These are phyloP conservation scores for Apocheima hispidaria DNA, from an alignment of 2,888 invertebrate species.

Conservation along the genomic window DNA sequence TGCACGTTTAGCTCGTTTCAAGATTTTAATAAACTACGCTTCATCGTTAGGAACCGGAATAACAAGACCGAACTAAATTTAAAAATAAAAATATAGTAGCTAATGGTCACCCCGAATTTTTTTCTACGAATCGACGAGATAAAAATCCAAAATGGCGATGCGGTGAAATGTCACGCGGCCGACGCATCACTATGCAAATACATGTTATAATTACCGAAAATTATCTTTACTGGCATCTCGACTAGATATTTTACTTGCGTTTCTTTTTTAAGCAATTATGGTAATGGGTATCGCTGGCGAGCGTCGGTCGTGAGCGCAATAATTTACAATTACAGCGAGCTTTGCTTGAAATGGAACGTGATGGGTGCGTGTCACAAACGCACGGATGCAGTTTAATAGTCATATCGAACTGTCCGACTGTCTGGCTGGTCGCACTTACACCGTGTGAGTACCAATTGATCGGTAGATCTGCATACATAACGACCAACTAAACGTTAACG, in stretches of 20 bases:
- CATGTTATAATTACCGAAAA: slow-evolving; percentile 69
- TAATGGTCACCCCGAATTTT: slow-evolving; percentile 57
- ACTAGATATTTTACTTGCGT: slow-evolving; percentile 71
- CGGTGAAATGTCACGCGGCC: slow-evolving; percentile 64
- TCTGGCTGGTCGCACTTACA: slow-evolving; percentile 9
- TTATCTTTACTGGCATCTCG: slow-evolving; percentile 77
- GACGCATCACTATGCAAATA: slow-evolving; percentile 77
- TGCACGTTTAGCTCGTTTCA: slow-evolving; percentile 47
- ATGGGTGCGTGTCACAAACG: slow-evolving; percentile 49
- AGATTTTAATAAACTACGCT: slow-evolving; percentile 54
- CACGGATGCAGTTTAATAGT: slow-evolving; percentile 14
- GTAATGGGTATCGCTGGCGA: slow-evolving; percentile 63
- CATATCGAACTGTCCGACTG: slow-evolving; percentile 16
- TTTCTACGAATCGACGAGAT: slow-evolving; percentile 62
- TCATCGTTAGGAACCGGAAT: slow-evolving; percentile 55
- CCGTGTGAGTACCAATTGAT: slow-evolving; percentile 1
- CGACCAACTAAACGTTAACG: background rate
- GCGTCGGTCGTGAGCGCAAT: slow-evolving; percentile 53
- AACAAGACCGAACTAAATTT: slow-evolving; percentile 61
- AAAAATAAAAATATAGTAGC: slow-evolving; percentile 55
- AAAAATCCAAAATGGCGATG: slow-evolving; percentile 70
- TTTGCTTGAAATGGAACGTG: slow-evolving; percentile 57
- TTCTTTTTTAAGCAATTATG: slow-evolving; percentile 82
- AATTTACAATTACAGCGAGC: slow-evolving; percentile 75
- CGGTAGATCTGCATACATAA: background rate